Conservation (phyloP, 2,113 vertebrate species). For the Myodes glareolus region DNA sequence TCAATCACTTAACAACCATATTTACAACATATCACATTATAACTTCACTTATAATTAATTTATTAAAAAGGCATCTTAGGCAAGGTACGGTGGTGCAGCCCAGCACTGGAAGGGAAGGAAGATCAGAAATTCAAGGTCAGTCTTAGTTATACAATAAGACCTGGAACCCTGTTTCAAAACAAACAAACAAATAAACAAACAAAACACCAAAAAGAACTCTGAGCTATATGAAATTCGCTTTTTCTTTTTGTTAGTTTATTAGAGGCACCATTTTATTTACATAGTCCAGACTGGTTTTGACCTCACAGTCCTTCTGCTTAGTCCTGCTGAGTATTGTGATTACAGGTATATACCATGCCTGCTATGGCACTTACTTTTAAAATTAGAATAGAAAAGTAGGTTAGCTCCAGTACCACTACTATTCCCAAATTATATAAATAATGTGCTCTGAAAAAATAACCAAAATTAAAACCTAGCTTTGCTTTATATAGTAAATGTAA, state of each 20-base stretch:
- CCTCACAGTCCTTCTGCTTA: neutral
- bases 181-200: no score
- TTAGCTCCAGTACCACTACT: neutral
- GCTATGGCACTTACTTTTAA: constrained; percentile 42
- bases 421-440: constrained; percentile 24
- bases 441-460: neutral
- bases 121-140: neutral
- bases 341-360: neutral
- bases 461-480: constrained; percentile 36
- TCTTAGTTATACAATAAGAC: neutral
- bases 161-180: neutral
- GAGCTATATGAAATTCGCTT: constrained; percentile 10
- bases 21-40: neutral
- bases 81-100: no score
- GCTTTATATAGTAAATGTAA: constrained; percentile 18
- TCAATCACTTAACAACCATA: constrained; percentile 32
- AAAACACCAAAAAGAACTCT: neutral
- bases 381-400: constrained; percentile 48
- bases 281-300: neutral
- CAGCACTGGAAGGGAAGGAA: neutral
- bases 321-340: neutral
- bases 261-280: neutral
- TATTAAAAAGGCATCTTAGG: neutral
- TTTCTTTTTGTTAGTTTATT: neutral
- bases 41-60: constrained; percentile 2